Conservation (phyloP, 2,113 vertebrate species). For the Hydrolagus affinis region DNA sequence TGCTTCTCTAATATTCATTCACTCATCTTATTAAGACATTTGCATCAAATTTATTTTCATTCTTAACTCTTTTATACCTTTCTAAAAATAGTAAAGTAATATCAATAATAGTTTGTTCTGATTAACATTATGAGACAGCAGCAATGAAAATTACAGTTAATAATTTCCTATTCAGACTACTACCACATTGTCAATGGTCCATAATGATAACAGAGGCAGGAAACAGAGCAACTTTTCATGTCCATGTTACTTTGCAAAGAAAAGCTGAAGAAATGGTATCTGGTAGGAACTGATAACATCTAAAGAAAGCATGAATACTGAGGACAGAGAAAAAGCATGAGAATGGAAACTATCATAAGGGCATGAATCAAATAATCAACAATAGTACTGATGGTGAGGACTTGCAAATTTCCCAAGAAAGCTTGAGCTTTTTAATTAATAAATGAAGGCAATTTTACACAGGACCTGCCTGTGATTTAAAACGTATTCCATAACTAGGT, state of each 20-base stretch:
- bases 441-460: conserved; percentile 41
- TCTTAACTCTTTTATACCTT: background rate
- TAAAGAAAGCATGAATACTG: conserved; percentile 2
- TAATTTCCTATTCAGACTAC: conserved; percentile 14
- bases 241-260: conserved; percentile 17
- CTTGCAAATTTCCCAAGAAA: conserved; percentile 19
- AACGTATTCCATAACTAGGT: conserved; percentile 45
- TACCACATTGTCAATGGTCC: background rate
- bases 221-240: conserved; percentile 6
- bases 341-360: conserved; percentile 2
- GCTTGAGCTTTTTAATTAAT: conserved; percentile 9
- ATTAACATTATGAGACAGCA: background rate
- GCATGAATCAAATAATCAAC: background rate
- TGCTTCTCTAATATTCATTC: background rate
- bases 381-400: conserved; percentile 1
- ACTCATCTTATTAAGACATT: background rate
- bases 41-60: background rate
- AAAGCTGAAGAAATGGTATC: background rate
- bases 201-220: background rate
- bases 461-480: conserved; percentile 81
- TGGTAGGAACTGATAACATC: background rate
- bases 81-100: background rate
- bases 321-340: conserved; percentile 1
- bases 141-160: background rate
- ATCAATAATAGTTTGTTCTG: background rate